A percentile compares a stretch with the other conserved stretches of the same genome.
Conservation (phyloP, 2,113 vertebrate species). For the Bubalus kerabau region DNA sequence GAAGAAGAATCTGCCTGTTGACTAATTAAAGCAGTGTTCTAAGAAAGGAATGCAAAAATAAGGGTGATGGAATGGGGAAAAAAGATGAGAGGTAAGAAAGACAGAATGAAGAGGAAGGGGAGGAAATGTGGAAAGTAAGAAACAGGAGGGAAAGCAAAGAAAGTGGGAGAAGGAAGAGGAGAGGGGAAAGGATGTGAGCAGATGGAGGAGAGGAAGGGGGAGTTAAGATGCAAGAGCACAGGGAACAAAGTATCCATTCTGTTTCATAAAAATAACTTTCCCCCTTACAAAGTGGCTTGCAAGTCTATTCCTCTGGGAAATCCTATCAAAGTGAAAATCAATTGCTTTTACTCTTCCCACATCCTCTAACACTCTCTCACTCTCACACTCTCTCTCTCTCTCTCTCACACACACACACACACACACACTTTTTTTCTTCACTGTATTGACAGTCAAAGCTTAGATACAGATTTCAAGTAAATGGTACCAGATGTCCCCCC, state of each 20-base stretch:
- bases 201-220: neutral
- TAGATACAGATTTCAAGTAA: neutral
- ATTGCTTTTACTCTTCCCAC: neutral
- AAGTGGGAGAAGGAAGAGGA: neutral
- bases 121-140: neutral
- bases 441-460: neutral
- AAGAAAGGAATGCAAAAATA: neutral
- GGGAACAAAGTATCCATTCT: neutral
- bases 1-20: neutral
- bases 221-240: neutral
- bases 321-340: neutral
- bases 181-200: neutral
- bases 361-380: no score
- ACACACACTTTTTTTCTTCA: neutral
- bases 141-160: neutral
- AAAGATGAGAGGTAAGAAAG: neutral
- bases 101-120: neutral
- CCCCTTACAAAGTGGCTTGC: neutral
- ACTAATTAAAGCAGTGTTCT: neutral
- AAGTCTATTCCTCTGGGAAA: neutral
- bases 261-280: neutral
- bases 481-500: neutral
- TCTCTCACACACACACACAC: neutral
- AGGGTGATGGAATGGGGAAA: accelerated
- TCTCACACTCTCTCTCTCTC: neutral